Evolutionary conservation across 2,113 vertebrate species (phyloP), one percentile per base, ranked within the genome.

Genomic region (Dicerorhinus sumatrensis): DNA sequence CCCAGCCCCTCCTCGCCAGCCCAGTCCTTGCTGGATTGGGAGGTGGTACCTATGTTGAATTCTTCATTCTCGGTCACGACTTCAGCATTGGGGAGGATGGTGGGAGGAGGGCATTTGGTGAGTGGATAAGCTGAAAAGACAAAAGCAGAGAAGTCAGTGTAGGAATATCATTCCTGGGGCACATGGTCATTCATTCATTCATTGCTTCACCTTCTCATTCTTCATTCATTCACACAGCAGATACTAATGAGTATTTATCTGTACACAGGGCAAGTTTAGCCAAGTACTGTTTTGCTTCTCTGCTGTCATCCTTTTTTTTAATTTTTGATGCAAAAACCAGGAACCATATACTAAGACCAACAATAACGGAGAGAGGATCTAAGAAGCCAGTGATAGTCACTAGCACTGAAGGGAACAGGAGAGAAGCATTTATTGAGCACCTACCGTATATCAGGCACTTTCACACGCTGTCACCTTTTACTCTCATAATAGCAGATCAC

Each of bases 41-140:
- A 84, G 3, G 72, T 9, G 21, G 36, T 99, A 99, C 99, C 99
- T 80, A 99, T 99, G 99, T 99, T 99, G 95, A 99, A 99, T 91
- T 99, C 99, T 92, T 99, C 99, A 17, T 99, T 99, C 96, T 99
- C 99, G 5, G 99, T 99, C 97, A 99, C 96, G 92, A 99, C 99
- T 98, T 99, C 99, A 0, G 99, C 99, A 0, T 99, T 99, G 54
- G 99, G 99, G 11, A 99, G 99, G 76, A 99, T 98, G 96, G 99
- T 99, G 0, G 99, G 99, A 17, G 99, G 99, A 70, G 99, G 99
- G 94, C 99, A 99, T 80, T 99, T 99, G 98, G 99, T 99, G 80
- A 99, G 99, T 88, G 99, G 99, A 98, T 99, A 99, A 60, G 99
- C 99, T 99, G 98, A 13, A 97, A 85, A 92, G 82, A 94, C 0